Base-by-base conservation (phyloP, 2,888 invertebrate species). In the Drosophila tripunctata region DNA sequence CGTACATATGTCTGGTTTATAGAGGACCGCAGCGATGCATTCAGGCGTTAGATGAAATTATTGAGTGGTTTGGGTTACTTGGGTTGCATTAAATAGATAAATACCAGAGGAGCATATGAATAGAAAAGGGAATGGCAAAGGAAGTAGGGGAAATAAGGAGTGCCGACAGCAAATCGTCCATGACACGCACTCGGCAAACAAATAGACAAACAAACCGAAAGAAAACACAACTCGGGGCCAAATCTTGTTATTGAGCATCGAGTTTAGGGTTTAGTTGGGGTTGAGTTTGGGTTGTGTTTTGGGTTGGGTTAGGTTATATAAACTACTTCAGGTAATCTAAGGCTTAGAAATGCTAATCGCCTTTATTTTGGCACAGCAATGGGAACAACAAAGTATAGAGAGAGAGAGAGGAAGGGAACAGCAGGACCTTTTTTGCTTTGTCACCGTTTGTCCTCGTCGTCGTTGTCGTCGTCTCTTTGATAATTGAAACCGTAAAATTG, bases 311-410 rank as follows among this genome's bases (percentile, higher is more conserved):
- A 40, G 71, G 63, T 61, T 81, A 75, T 85, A 87, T 81, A 85
- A 85, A 81, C 87, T 87, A 86, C 86, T 88, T 88, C 88, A 88
- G 88, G 83, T 83, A 83, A 83, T 83, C 83, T 88, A 82, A 74
- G 87, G 83, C 83, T 83, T 83, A 86, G 87, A 83, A 83, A 88
- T 83, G 83, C 83, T 83, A 83, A 83, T 83, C 83, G 88, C 82
- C 81, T 82, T 87, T 87, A 87, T 87, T 87, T 73, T 54, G 55
- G 65, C 35, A 50, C 33, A 63, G 36, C 55, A 31, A 55, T 17
- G n/a, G 55, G 56, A 35, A 67, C 74, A 62, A 58, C 45, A 41
- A 47, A 33, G n/a, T n/a, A n/a, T n/a, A n/a, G n/a, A n/a, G n/a
- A n/a, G n/a, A n/a, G n/a, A n/a, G 10, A 35, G 33, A 14, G 12